Evolutionary conservation across 2,797 vertebrate species (phyloP).

Genomic region (Alosa sapidissima): DNA sequence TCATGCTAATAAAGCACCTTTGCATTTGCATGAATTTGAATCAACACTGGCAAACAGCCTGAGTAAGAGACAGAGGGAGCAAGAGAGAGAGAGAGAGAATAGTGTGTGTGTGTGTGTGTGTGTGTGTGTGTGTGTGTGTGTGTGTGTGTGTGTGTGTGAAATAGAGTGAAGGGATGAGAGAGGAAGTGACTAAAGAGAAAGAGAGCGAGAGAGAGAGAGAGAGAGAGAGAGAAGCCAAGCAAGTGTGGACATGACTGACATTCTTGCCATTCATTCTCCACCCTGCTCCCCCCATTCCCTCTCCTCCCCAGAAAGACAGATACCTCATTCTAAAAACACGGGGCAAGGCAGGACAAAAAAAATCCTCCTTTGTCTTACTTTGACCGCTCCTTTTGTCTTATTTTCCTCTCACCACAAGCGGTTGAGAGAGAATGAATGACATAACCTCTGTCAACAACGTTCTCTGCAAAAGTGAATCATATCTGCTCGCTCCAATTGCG

Average conservation of each 20-base stretch:
- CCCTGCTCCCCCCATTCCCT: neutral
- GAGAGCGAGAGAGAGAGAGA: neutral
- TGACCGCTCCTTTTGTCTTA: neutral
- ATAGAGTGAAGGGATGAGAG: neutral
- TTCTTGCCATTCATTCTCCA: constrained; percentile 43
- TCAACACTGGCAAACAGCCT: too few species aligned
- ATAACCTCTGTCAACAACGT: neutral
- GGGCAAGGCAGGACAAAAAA: neutral
- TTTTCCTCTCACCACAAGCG: neutral
- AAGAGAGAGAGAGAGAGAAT: neutral
- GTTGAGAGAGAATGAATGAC: neutral
- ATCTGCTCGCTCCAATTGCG: neutral
- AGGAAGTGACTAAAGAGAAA: neutral
- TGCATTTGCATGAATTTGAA: too few species aligned
- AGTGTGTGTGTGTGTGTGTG: too few species aligned
- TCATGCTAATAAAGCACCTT: too few species aligned
- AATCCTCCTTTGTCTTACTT: neutral
- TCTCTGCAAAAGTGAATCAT: neutral
- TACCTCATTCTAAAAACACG: neutral
- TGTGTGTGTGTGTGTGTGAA: too few species aligned
- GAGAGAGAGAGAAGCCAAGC: constrained; percentile 2
- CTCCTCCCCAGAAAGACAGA: neutral
- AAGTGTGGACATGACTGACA: constrained; percentile 50
- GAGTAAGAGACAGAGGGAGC: neutral
- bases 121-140: too few species aligned